A percentile compares a stretch with the other conserved stretches of the same genome.
phyloP scores from a whole-genome alignment of 1,140 invertebrate species.

The Sesamia nonagrioides region DNA sequence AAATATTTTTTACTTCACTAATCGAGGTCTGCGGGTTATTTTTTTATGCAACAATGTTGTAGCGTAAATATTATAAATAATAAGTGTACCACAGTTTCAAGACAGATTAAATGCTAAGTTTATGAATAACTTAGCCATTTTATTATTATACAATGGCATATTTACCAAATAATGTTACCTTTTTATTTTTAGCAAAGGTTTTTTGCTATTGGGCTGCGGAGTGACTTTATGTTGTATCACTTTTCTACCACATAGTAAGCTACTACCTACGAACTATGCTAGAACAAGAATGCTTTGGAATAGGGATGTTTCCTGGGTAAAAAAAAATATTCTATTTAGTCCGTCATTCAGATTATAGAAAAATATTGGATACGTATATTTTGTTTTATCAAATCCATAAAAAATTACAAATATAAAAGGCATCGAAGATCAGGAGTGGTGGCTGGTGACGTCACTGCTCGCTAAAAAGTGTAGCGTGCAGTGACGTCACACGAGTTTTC shows the following conservation, averaged over 20 bases:
- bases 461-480: no score
- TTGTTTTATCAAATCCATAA: no score
- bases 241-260: not conserved
- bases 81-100: not conserved
- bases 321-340: no score
- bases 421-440: no score
- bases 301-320: no score
- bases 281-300: no score
- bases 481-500: no score
- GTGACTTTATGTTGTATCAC: not conserved
- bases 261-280: no score
- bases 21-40: not conserved
- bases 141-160: not conserved
- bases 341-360: no score
- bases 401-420: no score
- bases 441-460: no score
- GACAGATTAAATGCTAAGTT: not conserved
- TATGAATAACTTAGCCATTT: not conserved
- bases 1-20: conserved; percentile 6
- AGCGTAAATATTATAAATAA: not conserved
- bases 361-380: no score
- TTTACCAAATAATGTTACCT: not conserved
- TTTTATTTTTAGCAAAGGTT: not conserved
- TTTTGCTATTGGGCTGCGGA: not conserved
- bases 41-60: not conserved